Conservation (phyloP, 1,140 invertebrate genomes). For the Camponotus pennsylvanicus region DNA sequence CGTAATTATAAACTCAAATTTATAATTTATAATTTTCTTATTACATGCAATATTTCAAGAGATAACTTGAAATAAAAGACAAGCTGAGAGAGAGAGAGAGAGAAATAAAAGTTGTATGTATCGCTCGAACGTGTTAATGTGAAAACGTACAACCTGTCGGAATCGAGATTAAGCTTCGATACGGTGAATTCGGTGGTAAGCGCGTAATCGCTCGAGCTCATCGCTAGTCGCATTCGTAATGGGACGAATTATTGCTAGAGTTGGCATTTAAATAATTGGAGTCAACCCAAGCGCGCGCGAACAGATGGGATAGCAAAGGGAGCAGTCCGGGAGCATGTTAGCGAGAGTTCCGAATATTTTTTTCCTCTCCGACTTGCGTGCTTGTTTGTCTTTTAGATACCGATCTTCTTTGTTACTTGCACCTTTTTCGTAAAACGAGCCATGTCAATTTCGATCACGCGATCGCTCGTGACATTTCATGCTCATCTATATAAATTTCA, state of each 20-base stretch:
- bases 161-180: slow-evolving; percentile 56
- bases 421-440: slow-evolving; percentile 63
- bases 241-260: slow-evolving; percentile 61
- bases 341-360: slow-evolving; percentile 38
- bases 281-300: slow-evolving; percentile 16
- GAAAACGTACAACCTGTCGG: slow-evolving; percentile 31
- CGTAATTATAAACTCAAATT: not conserved
- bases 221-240: slow-evolving; percentile 60
- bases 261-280: slow-evolving; percentile 62
- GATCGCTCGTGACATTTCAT: slow-evolving; percentile 11
- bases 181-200: slow-evolving; percentile 35
- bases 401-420: slow-evolving; percentile 68
- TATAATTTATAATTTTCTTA: slow-evolving; percentile 3
- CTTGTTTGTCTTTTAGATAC: slow-evolving; percentile 72
- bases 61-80: not conserved
- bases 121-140: slow-evolving; percentile 14
- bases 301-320: slow-evolving; percentile 56
- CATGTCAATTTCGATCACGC: slow-evolving; percentile 54
- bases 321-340: slow-evolving; percentile 45
- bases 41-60: not conserved
- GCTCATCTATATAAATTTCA: slow-evolving; percentile 52
- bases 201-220: slow-evolving; percentile 55
- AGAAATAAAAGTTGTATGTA: not conserved
- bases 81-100: not conserved
- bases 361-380: slow-evolving; percentile 44